A percentile compares a stretch with the other conserved stretches of the same genome.
Evolutionary conservation across 2,113 vertebrate species (phyloP).

Genomic region (Erinaceus europaeus): DNA sequence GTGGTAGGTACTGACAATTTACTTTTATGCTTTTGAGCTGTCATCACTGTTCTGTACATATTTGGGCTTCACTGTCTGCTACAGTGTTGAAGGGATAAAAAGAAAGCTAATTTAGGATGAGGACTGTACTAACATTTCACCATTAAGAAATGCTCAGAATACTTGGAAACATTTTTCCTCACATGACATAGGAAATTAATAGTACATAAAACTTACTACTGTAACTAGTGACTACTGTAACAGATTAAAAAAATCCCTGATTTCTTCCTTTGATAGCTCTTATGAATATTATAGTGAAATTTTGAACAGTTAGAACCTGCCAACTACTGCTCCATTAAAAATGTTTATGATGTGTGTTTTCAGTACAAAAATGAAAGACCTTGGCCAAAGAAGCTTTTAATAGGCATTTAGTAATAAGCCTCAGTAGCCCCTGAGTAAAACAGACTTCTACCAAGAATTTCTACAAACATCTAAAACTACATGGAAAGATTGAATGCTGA

Average conservation of each 20-base stretch:
- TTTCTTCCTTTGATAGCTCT: conserved; percentile 6
- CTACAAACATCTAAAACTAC: neutral
- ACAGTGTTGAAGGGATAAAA: conserved; percentile 10
- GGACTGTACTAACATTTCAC: neutral
- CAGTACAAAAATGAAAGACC: conserved; percentile 12
- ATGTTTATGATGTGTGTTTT: conserved; percentile 15
- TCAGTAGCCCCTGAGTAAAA: neutral
- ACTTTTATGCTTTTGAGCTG: conserved; percentile 43
- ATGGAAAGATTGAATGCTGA: neutral
- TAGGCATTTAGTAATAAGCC: neutral
- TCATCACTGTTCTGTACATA: conserved; percentile 22
- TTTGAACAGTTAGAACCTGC: conserved; percentile 10
- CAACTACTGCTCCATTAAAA: neutral
- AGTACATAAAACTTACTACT: no score
- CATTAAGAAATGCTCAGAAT: conserved; percentile 25
- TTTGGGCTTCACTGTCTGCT: conserved; percentile 35
- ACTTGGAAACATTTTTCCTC: conserved; percentile 52
- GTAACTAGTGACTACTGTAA: neutral
- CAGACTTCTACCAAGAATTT: neutral
- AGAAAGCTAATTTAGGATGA: conserved; percentile 38
- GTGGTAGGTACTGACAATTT: conserved; percentile 24
- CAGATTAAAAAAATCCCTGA: neutral
- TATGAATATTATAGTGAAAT: conserved; percentile 11
- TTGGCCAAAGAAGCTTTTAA: conserved; percentile 28
- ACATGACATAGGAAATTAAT: conserved; percentile 41